Evolutionary conservation across 2,888 invertebrate species (phyloP).

Genomic region (Deilephila porcellus): DNA sequence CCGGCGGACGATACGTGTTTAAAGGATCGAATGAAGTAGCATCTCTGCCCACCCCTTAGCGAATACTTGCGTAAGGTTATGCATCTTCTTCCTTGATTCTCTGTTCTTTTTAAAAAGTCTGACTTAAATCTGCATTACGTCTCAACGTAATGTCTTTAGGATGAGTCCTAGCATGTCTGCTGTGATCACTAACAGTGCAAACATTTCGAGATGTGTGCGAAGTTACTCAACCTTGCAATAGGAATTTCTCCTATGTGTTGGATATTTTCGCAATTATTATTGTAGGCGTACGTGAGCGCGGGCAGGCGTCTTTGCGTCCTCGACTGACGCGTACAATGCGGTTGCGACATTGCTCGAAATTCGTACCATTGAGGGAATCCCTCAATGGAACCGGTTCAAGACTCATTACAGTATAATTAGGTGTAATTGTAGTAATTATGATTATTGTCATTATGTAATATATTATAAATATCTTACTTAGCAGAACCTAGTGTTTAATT

Average conservation of each 20-base stretch:
- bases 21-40: too few species aligned
- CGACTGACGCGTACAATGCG: constrained; percentile 26
- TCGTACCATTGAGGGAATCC: background rate
- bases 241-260: background rate
- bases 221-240: background rate
- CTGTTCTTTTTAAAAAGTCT: too few species aligned
- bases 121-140: background rate
- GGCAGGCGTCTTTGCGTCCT: constrained; percentile 19
- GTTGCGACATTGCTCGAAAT: constrained; percentile 33
- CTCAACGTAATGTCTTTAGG: too few species aligned
- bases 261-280: background rate
- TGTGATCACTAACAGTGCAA: background rate
- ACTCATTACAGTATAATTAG: background rate
- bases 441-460: too few species aligned
- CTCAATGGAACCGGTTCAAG: background rate
- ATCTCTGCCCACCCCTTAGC: too few species aligned
- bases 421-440: background rate
- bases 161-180: background rate
- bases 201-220: background rate
- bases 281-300: constrained; percentile 28
- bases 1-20: too few species aligned
- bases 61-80: too few species aligned
- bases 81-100: too few species aligned
- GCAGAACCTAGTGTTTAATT: too few species aligned
- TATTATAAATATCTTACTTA: too few species aligned